A percentile compares a stretch with the other conserved stretches of the same genome.
phyloP scores from a whole-genome alignment of 1,140 invertebrate genomes.

The Caenorhabditis remanei region DNA sequence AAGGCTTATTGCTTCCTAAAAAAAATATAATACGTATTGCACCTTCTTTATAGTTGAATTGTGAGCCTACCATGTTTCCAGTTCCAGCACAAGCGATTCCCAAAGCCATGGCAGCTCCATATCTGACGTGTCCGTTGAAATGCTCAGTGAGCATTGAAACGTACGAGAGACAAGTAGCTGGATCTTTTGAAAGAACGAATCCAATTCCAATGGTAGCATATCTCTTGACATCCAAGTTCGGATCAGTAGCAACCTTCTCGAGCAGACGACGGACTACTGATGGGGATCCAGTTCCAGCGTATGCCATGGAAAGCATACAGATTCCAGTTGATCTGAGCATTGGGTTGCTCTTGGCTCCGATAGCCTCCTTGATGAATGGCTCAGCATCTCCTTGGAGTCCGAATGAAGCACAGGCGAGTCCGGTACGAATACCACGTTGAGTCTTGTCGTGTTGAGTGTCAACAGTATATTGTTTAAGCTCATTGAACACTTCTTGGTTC shows the following conservation, averaged over 20 bases:
- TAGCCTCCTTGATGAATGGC: not conserved
- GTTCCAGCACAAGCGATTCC: constrained; percentile 98
- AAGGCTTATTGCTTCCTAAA: constrained; percentile 92
- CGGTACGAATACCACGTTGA: constrained; percentile 88
- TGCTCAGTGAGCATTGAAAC: constrained; percentile 87
- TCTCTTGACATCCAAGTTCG: constrained; percentile 96
- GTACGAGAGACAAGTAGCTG: constrained; percentile 75
- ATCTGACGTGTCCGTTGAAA: constrained; percentile 98
- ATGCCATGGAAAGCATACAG: constrained; percentile 97
- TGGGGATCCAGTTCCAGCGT: constrained; percentile 97
- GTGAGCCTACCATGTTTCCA: constrained; percentile 83
- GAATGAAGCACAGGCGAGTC: constrained; percentile 96
- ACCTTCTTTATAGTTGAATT: not conserved
- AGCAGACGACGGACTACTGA: constrained; percentile 92
- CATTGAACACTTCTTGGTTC: constrained; percentile 66
- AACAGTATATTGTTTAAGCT: constrained; percentile 82
- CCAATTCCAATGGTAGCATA: constrained; percentile 97
- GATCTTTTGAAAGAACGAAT: constrained; percentile 89
- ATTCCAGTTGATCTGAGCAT: constrained; percentile 91
- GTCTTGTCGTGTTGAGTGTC: constrained; percentile 99
- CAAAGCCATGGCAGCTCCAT: constrained; percentile 97
- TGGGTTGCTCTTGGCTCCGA: constrained; percentile 82
- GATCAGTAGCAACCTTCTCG: constrained; percentile 96
- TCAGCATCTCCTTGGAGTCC: constrained; percentile 77
- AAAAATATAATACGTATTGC: constrained; percentile 1